Evolutionary conservation across 92 coral and sea anemone species (phyloP).

Genomic region (Porites rus): DNA sequence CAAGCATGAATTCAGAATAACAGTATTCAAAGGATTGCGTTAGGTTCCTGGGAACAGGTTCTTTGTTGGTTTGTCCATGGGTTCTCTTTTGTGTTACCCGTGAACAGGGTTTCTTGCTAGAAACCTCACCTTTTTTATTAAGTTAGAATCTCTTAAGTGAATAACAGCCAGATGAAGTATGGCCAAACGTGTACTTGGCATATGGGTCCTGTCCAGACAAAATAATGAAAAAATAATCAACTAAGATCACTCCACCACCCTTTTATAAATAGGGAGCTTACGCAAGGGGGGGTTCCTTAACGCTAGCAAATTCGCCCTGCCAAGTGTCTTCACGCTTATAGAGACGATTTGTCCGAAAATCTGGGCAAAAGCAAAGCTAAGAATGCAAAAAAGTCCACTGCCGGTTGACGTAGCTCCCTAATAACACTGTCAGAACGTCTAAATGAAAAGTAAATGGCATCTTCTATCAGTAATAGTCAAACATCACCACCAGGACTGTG

Average conservation of each 20-base stretch:
- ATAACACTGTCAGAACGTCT: too few relatives aligned
- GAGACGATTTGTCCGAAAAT: too few relatives aligned
- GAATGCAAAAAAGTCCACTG: too few relatives aligned
- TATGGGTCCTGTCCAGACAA: slow-evolving; percentile 75
- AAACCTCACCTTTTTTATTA: slow-evolving; percentile 73
- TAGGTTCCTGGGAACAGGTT: neutral
- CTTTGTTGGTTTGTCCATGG: neutral
- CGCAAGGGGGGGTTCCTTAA: neutral
- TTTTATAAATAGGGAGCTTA: neutral
- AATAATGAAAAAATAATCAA: neutral
- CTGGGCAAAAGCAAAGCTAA: too few relatives aligned
- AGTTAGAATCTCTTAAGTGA: slow-evolving; percentile 81
- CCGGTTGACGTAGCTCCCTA: too few relatives aligned
- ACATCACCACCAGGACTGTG: too few relatives aligned
- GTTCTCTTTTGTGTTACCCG: neutral
- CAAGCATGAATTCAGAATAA: too few relatives aligned
- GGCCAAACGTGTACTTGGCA: slow-evolving; percentile 90
- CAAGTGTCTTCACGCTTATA: too few relatives aligned
- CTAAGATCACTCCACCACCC: neutral
- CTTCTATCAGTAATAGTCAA: too few relatives aligned
- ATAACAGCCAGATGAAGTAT: slow-evolving; percentile 87
- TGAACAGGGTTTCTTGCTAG: neutral
- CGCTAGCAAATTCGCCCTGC: too few relatives aligned
- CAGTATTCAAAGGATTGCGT: too few relatives aligned
- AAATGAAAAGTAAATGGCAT: too few relatives aligned